A percentile compares a stretch with the other conserved stretches of the same genome.
Conservation (phyloP, 2,113 vertebrate genomes). For the Cervus canadensis region DNA sequence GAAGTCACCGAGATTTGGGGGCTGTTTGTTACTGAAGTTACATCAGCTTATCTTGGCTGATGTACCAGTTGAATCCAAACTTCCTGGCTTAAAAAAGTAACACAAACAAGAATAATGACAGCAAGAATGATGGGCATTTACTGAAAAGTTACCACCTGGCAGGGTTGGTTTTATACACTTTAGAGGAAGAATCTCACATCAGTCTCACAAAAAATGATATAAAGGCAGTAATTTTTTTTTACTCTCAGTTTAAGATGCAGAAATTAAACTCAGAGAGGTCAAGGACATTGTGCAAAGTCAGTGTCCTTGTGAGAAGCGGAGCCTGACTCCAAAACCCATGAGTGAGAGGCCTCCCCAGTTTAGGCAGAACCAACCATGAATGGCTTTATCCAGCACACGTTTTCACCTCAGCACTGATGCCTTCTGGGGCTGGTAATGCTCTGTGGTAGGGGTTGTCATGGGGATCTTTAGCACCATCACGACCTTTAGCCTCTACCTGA, state of each 20-base stretch:
- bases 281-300: not conserved
- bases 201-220: not conserved
- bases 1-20: not conserved
- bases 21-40: not conserved
- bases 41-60: not conserved
- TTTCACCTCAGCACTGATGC: not conserved
- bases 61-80: not conserved
- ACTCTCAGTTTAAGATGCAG: not conserved
- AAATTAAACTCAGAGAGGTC: not conserved
- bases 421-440: not conserved
- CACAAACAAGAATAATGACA: not conserved
- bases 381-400: not conserved
- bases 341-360: not conserved
- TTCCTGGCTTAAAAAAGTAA: not conserved
- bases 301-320: not conserved
- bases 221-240: not conserved
- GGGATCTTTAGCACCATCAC: not conserved
- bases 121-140: not conserved
- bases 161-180: not conserved
- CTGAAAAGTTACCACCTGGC: not conserved
- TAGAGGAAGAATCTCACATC: not conserved
- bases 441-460: not conserved
- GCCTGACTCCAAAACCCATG: not conserved
- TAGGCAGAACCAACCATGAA: fast-evolving
- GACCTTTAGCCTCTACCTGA: not conserved